These are phyloP conservation scores for Centropus unirufus DNA, from an alignment of 2,113 vertebrate species.

Conservation along the genomic window DNA sequence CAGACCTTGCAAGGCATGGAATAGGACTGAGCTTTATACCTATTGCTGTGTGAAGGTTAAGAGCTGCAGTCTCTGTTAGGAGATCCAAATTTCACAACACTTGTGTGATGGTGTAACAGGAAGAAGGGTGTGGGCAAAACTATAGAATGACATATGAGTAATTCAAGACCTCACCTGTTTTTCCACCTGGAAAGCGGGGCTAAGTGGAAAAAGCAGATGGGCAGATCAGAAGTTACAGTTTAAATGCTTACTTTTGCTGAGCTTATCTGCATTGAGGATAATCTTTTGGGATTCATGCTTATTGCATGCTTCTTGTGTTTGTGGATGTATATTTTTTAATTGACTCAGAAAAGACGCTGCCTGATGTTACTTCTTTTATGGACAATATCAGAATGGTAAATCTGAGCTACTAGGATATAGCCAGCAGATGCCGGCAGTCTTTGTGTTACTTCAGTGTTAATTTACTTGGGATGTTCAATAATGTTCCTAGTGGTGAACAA, in stretches of 20 bases:
- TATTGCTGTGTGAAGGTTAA: background rate
- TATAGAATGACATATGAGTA: constrained; percentile 49
- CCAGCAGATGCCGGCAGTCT: background rate
- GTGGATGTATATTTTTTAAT: background rate
- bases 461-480: background rate
- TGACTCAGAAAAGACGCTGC: background rate
- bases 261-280: background rate
- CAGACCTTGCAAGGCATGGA: background rate
- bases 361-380: background rate
- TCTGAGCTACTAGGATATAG: background rate
- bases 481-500: background rate
- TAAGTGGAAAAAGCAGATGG: constrained; percentile 54
- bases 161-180: constrained; percentile 68
- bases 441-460: background rate
- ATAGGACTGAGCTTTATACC: background rate
- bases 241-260: background rate
- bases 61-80: constrained; percentile 26
- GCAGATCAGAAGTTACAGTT: constrained; percentile 30
- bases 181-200: constrained; percentile 32
- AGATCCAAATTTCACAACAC: constrained; percentile 53
- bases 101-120: constrained; percentile 55
- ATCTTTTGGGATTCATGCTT: background rate
- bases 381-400: background rate
- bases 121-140: constrained; percentile 69
- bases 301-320: background rate